phyloP scores from a whole-genome alignment of 1,140 invertebrate species.

The Bombus waltoni region DNA sequence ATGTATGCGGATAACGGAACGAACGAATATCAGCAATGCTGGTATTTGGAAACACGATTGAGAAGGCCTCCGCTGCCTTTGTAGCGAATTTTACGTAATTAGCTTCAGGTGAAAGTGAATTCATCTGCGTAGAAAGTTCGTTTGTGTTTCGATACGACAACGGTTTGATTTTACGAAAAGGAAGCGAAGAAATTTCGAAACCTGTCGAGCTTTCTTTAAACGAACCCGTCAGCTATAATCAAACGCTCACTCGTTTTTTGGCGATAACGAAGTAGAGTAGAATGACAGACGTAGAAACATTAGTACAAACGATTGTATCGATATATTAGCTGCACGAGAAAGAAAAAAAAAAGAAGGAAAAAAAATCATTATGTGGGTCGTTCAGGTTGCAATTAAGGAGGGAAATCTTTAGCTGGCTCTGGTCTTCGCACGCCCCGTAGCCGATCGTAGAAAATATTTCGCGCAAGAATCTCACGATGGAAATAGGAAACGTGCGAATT shows the following conservation, averaged over 20 bases:
- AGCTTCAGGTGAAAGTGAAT: conserved; percentile 14
- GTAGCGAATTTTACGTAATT: conserved; percentile 1
- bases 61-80: background rate
- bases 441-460: too few species aligned
- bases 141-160: background rate
- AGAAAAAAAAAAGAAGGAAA: background rate
- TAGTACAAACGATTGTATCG: conserved; percentile 22
- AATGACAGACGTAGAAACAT: conserved; percentile 2
- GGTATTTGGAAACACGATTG: background rate
- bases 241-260: background rate
- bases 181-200: background rate
- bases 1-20: background rate
- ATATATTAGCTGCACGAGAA: conserved; percentile 15
- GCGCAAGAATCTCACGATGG: conserved; percentile 2
- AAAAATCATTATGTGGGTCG: conserved; percentile 58
- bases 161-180: background rate
- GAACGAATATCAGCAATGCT: background rate
- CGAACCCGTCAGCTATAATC: background rate
- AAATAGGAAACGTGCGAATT: background rate
- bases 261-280: background rate
- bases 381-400: conserved; percentile 62
- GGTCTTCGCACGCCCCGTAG: conserved; percentile 24
- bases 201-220: background rate
- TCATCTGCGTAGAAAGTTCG: conserved; percentile 11
- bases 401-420: conserved; percentile 66